These are phyloP conservation scores for Platalea minor DNA, from an alignment of 2,797 vertebrate species.

Conservation along the genomic window DNA sequence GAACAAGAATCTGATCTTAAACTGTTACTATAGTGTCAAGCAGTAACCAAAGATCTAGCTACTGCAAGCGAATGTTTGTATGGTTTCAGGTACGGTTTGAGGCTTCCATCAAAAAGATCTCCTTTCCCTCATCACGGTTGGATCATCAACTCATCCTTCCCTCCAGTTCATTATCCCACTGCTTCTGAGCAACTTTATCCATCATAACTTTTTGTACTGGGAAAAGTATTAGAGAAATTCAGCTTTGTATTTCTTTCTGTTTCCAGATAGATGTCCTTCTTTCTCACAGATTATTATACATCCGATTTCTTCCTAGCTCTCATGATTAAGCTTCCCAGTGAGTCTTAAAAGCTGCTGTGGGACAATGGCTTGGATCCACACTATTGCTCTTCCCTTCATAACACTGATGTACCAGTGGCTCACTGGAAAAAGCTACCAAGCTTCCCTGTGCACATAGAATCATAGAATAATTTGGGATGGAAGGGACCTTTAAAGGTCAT, in stretches of 20 bases:
- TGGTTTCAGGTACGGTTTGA: background rate
- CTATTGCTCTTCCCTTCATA: background rate
- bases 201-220: fast-evolving
- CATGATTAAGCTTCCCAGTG: background rate
- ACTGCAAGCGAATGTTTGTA: background rate
- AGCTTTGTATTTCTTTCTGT: background rate
- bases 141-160: background rate
- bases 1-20: background rate
- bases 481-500: background rate
- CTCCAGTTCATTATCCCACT: background rate
- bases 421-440: background rate
- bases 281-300: background rate
- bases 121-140: background rate
- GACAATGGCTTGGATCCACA: background rate
- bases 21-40: background rate
- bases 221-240: background rate
- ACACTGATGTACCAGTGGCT: background rate
- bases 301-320: background rate
- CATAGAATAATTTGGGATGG: background rate
- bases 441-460: background rate
- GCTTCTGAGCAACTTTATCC: background rate
- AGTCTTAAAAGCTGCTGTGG: background rate
- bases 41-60: background rate
- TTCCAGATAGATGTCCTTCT: background rate
- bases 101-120: background rate